Base-by-base conservation (phyloP, 1,140 invertebrate species). In the Sminthurides bifidus region DNA sequence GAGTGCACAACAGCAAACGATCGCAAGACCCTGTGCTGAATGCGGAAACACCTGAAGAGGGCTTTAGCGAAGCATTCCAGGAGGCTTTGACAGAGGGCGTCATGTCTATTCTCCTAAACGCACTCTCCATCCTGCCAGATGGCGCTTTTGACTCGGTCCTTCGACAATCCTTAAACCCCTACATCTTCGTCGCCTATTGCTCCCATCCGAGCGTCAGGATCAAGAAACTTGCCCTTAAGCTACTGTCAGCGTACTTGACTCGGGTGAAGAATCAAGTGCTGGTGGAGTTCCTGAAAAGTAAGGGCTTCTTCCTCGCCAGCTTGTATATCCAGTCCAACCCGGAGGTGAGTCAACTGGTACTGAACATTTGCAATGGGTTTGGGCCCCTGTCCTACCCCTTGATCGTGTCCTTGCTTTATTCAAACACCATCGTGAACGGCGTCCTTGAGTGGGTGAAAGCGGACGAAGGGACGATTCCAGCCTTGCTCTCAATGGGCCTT, bases 101-200 rank as follows among this genome's bases (percentile, higher is more conserved):
- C n/a, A 65, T 65, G 63, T 44, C 53, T 0, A 59, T 65, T 44
- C 49, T 65, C 10, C 45, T 59, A 14, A 61, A 65, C 33, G 29
- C 63, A 2, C 23, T 65, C 1, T 37, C 63, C 33, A 65, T 65
- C 33, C 56, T 65, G n/a, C 57, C 63, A 1, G 63, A 65, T 30
- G 45, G 21, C 0, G 44, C 56, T 10, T 65, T 61, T 35, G 49
- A 56, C 21, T 56, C 56, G 10, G 40, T 61, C 29, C 21, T 65
- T 0, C 56, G 29, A 29, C 40, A 56, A 5, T 54, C 57, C 26
- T n/a, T 59, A 15, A 61, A 29, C 52, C 44, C 50, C 4, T 50
- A 65, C 40, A 26, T 65, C 8, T 58, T 65, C 23, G 54, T 59
- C 1, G 56, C 59, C 0, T 61, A 57, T 33, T 57, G 53, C 27